Base-by-base conservation (phyloP, 2,797 vertebrate genomes). In the Gobionotothen gibberifrons region DNA sequence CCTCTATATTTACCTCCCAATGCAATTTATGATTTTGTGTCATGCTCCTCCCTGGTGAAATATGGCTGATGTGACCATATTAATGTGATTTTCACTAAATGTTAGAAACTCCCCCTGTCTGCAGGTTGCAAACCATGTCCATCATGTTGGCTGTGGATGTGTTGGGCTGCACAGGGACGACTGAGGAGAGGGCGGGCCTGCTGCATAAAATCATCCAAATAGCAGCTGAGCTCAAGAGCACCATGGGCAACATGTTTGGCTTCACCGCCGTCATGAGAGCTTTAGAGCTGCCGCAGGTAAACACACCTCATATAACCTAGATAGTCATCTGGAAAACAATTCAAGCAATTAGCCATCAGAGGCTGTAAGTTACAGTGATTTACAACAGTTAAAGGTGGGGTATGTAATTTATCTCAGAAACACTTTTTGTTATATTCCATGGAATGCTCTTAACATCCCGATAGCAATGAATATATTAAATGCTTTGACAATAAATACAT, bases 211-310 rank as follows among this genome's bases (percentile, higher is more conserved):
- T 96, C 83, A 98, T 99, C 85, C 95, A 95, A 81, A 93, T 97
- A 72, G 97, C 97, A 0, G 96, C 96, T 0, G 97, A 99, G 91
- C 95, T 99, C 74, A 96, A 96, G 82, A 95, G 92, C 78, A 96
- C 93, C 58, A 93, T 97, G 95, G 97, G 97, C 8, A 98, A 99
- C 93, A 96, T 99, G 96, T 99, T 97, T 72, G 97, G 97, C 64
- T 99, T 98, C 4, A 95, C 96, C 0, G 96, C 97, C 0, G 93
- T 99, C 82, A 99, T 99, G 98, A 96, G 94, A 0, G 96, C 96
- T 2, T 81, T 99, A 65, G 97, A 98, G 84, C 95, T 99, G 91
- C 95, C 96, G 6, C 98, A 99, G 97, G 98, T 99, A 93, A 26
- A 49, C 17, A 52, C 0, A 7, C 17, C n/a, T 15, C 43, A 21